phyloP scores from a whole-genome alignment of 2,888 invertebrate species.

The Drosophila formosana region DNA sequence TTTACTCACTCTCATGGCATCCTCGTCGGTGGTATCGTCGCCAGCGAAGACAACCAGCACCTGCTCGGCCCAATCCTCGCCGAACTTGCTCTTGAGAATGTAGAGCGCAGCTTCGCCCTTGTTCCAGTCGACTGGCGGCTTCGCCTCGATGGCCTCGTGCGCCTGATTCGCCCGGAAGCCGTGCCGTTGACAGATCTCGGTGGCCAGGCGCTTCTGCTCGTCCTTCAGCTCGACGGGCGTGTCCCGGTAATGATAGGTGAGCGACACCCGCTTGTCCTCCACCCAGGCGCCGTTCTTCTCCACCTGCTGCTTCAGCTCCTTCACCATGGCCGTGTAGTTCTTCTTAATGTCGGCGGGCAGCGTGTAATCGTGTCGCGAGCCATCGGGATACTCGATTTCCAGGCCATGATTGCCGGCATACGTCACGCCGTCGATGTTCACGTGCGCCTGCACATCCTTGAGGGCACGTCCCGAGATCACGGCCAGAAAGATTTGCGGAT shows the following conservation, averaged over 20 bases:
- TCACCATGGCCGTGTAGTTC: slow-evolving; percentile 88
- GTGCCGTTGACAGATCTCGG: slow-evolving; percentile 87
- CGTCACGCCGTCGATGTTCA: slow-evolving; percentile 86
- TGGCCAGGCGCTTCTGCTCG: slow-evolving; percentile 86
- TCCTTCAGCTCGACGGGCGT: slow-evolving; percentile 87
- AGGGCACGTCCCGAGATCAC: slow-evolving; percentile 90
- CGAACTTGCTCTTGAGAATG: slow-evolving; percentile 90
- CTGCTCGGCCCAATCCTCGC: slow-evolving; percentile 89
- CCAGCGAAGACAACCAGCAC: slow-evolving; percentile 93
- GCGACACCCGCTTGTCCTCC: slow-evolving; percentile 90
- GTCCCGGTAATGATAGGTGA: slow-evolving; percentile 91
- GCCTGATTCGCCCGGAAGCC: slow-evolving; percentile 89
- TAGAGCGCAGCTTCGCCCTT: slow-evolving; percentile 89
- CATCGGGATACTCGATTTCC: slow-evolving; percentile 91
- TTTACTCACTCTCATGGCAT: slow-evolving; percentile 91
- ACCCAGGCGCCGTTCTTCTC: slow-evolving; percentile 90
- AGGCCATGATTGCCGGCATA: slow-evolving; percentile 92
- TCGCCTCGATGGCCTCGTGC: slow-evolving; percentile 91
- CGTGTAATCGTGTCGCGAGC: slow-evolving; percentile 90
- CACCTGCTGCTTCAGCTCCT: slow-evolving; percentile 88
- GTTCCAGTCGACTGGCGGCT: slow-evolving; percentile 88
- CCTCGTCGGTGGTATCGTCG: slow-evolving; percentile 95
- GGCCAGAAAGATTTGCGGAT: slow-evolving; percentile 89
- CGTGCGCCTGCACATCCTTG: slow-evolving; percentile 89
- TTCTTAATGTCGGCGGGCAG: slow-evolving; percentile 89